A percentile compares a stretch with the other conserved stretches of the same genome.
Conservation (phyloP, 2,113 vertebrate genomes). For the Hemiscyllium ocellatum region DNA sequence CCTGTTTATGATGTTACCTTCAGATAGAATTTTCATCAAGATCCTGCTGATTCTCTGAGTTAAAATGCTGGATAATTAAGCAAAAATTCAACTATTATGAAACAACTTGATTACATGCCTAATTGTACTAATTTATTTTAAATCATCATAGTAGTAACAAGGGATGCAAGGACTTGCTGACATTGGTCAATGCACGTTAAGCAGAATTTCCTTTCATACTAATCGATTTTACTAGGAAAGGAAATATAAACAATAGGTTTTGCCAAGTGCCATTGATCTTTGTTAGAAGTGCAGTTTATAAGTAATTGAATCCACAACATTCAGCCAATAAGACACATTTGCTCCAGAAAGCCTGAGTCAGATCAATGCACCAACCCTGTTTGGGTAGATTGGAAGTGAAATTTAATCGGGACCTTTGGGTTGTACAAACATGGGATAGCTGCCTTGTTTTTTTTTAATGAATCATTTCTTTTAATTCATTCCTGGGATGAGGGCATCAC, state of each 20-base stretch:
- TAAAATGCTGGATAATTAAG: neutral
- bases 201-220: neutral
- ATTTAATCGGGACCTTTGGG: neutral
- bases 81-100: neutral
- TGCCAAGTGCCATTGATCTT: conserved; percentile 30
- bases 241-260: neutral
- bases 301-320: conserved; percentile 16
- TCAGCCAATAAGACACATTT: neutral
- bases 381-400: neutral
- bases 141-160: neutral
- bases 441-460: neutral
- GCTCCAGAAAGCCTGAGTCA: neutral
- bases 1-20: neutral
- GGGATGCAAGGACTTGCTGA: conserved; percentile 3
- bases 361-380: neutral
- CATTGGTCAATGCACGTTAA: neutral
- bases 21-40: neutral
- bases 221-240: neutral
- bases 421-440: neutral
- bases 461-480: too few relatives aligned
- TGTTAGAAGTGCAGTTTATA: conserved; percentile 15
- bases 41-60: neutral
- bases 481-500: too few relatives aligned
- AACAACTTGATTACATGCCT: neutral
- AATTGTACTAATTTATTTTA: conserved; percentile 12